Percentiles rank a stretch among this genome's conserved stretches.
Evolutionary conservation across 2,888 invertebrate genomes (phyloP).

Genomic region (Plebejus melissa): DNA sequence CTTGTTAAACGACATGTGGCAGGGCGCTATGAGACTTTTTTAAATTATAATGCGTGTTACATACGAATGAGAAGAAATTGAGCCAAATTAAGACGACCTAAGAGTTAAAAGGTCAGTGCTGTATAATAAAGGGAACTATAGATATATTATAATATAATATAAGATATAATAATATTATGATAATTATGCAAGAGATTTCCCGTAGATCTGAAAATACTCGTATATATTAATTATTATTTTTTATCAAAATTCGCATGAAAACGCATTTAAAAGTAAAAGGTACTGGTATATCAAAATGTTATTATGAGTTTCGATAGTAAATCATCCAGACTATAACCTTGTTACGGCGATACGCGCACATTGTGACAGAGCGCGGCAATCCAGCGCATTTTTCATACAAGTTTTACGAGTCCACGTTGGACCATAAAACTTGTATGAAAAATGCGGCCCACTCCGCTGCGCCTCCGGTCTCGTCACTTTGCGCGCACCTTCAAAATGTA

Average conservation of each 20-base stretch:
- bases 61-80: not conserved
- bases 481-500: not conserved
- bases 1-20: constrained; percentile 50
- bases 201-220: not conserved
- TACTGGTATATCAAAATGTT: not conserved
- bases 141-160: too few species aligned
- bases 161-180: not conserved
- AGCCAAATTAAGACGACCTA: too few species aligned
- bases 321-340: not conserved
- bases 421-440: too few species aligned
- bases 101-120: too few species aligned
- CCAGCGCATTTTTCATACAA: too few species aligned
- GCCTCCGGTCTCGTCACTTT: too few species aligned
- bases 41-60: not conserved
- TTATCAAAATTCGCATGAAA: not conserved
- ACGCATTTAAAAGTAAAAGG: not conserved
- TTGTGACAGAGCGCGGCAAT: too few species aligned
- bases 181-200: not conserved
- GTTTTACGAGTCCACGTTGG: too few species aligned
- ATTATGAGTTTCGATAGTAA: not conserved
- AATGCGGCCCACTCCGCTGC: too few species aligned
- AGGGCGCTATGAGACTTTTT: constrained; percentile 26
- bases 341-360: not conserved
- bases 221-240: not conserved
- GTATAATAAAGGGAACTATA: not conserved